Percentiles rank a stretch among this genome's conserved stretches.
These are phyloP conservation scores for Callocephalon fimbriatum DNA, from an alignment of 2,113 vertebrate genomes.

Conservation along the genomic window DNA sequence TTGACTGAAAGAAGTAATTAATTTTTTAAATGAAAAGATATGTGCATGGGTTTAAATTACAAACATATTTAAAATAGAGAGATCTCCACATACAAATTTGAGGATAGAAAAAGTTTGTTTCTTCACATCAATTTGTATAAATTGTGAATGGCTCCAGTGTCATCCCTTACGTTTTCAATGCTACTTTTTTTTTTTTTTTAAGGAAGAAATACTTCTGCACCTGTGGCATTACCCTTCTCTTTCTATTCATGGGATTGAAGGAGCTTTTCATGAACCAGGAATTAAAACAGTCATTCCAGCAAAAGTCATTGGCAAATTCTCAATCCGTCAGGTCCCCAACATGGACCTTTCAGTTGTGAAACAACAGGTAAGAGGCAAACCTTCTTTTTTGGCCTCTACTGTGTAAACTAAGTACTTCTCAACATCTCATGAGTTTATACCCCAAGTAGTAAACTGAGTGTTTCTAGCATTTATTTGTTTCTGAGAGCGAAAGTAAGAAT, in stretches of 20 bases:
- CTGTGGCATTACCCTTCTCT: constrained; percentile 90
- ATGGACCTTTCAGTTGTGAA: constrained; percentile 84
- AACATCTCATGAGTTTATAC: neutral
- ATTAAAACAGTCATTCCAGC: constrained; percentile 92
- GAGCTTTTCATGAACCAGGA: constrained; percentile 85
- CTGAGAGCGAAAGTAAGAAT: neutral
- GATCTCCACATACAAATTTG: neutral
- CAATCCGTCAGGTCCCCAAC: constrained; percentile 89
- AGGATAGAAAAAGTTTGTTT: neutral
- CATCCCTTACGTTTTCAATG: neutral
- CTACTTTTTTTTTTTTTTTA: neutral
- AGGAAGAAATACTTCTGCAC: constrained; percentile 90
- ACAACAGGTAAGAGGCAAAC: constrained; percentile 79
- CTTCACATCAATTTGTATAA: neutral
- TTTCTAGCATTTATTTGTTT: neutral
- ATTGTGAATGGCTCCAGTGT: neutral
- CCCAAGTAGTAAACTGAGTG: neutral
- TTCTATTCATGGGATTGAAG: constrained; percentile 91
- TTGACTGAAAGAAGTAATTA: neutral
- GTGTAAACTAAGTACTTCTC: neutral
- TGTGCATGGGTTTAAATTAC: neutral
- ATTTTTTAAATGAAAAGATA: neutral
- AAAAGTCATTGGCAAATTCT: constrained; percentile 91
- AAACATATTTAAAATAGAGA: neutral
- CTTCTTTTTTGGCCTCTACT: neutral